Evolutionary conservation across 2,888 invertebrate genomes (phyloP), one percentile per base, ranked within the genome.

Genomic region (Agrotis puta): DNA sequence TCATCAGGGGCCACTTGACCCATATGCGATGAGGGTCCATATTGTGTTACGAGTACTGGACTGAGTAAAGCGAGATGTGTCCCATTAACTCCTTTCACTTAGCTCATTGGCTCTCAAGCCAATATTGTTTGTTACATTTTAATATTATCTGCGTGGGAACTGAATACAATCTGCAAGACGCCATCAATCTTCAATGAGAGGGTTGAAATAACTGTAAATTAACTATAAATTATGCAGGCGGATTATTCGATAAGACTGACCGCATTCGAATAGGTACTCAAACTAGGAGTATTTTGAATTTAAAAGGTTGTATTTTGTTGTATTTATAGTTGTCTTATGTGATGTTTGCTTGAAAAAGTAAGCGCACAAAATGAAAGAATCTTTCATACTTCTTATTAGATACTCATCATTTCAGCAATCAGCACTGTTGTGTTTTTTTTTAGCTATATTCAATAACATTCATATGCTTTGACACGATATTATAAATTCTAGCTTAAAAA

Each of bases 1-100:
- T 89, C 90, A 91, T 87, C 83, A 84, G 82, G 82, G 76, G 75
- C 69, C 84, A 84, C 92, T 92, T 90, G 91, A 91, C 92, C 92
- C 75, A 89, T 75, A 88, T 91, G 84, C 79, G 59, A 86, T 72
- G 86, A 88, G 81, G 79, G 88, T 87, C 84, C 87, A 88, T 90
- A 91, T 92, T 90, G 85, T 89, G 78, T 90, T 91, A 89, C 89
- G 88, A 90, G 90, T 87, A 86, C 78, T 85, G 85, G 75, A 83
- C 87, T 87, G 81, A 87, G 91, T 87, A 91, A 90, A 89, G 75
- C 77, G 84, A 86, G 87, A 89, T 88, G 81, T 85, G 87, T 83
- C 85, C 90, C 90, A 91, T 91, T 91, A 91, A 87, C 70, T 81
- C 79, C 87, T 87, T 87, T 90, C 82, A 88, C 88, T 90, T 85